Evolutionary conservation across 2,888 invertebrate genomes (phyloP), one percentile per base, ranked within the genome.

Genomic region (Leptinotarsa haldemani): DNA sequence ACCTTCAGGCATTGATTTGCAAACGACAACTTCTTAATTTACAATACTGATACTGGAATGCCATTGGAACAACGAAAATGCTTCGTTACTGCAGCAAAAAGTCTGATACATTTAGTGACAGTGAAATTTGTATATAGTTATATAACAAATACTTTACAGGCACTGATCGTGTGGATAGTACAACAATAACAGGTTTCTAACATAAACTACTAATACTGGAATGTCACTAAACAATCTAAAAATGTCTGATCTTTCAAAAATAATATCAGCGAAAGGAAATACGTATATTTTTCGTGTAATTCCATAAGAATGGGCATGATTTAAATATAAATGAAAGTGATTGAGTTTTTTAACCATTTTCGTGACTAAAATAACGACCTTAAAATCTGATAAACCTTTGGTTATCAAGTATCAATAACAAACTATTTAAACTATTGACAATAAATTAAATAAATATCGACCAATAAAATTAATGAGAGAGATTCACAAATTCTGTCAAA

Each of bases 21-120:
- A 50, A 79, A 82, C 82, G 83, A 84, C 83, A 84, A 83, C 83
- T 83, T 84, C 84, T 80, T 74, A 75, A 70, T 72, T 53, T 77
- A 82, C 80, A 85, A 85, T 85, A 85, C 85, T 85, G 85, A 85
- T 83, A 83, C 80, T 80, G 85, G 85, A 85, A 85, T 85, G 85
- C 84, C 80, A 80, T 77, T 71, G 56, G 56, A 78, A 79, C 78
- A 79, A 70, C 64, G 61, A 61, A 56, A 61, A 30, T 61, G 16
- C n/a, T 30, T 61, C 30, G 25, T 61, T 40, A 66, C 58, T 73
- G 65, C 69, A 58, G 65, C 52, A 47, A 73, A 77, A 76, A 74
- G 67, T 52, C 53, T 69, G 74, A 40, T 71, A 74, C 68, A 61
- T 61, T 61, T 61, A 61, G 61, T 40, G 61, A 61, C 40, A n/a